phyloP scores from a whole-genome alignment of 2,113 vertebrate species.

The Myotis davidii region DNA sequence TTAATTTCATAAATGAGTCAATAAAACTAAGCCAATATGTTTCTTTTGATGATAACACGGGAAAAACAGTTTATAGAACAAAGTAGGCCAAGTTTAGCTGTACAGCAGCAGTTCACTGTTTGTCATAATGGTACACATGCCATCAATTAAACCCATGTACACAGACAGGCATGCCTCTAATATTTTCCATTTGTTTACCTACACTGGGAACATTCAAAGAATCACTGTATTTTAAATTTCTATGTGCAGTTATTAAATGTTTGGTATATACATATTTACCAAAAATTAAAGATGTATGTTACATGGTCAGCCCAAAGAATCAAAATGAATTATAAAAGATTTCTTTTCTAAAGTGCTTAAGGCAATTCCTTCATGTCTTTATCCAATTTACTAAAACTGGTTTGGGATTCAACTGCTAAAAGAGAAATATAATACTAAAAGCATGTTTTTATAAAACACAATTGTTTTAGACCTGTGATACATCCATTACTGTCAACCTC shows the following conservation, averaged over 20 bases:
- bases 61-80: neutral
- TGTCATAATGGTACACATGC: neutral
- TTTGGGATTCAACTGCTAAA: constrained; percentile 74
- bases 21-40: constrained; percentile 26
- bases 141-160: neutral
- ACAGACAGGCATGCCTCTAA: constrained; percentile 12
- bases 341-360: constrained; percentile 86
- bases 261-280: constrained; percentile 63
- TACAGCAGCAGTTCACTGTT: neutral
- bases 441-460: constrained; percentile 50
- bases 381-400: constrained; percentile 77
- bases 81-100: constrained; percentile 1
- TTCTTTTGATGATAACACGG: neutral
- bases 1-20: constrained; percentile 49
- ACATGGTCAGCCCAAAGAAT: constrained; percentile 54
- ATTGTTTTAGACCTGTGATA: constrained; percentile 56
- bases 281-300: constrained; percentile 65
- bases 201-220: constrained; percentile 34
- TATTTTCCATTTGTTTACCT: neutral
- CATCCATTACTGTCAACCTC: constrained; percentile 60
- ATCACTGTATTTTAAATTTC: constrained; percentile 22
- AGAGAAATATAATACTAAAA: constrained; percentile 74
- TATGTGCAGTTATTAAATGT: constrained; percentile 56
- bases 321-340: constrained; percentile 64
- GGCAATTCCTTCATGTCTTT: constrained; percentile 80